phyloP scores from a whole-genome alignment of 2,113 vertebrate species.

The Nothoprocta perdicaria region DNA sequence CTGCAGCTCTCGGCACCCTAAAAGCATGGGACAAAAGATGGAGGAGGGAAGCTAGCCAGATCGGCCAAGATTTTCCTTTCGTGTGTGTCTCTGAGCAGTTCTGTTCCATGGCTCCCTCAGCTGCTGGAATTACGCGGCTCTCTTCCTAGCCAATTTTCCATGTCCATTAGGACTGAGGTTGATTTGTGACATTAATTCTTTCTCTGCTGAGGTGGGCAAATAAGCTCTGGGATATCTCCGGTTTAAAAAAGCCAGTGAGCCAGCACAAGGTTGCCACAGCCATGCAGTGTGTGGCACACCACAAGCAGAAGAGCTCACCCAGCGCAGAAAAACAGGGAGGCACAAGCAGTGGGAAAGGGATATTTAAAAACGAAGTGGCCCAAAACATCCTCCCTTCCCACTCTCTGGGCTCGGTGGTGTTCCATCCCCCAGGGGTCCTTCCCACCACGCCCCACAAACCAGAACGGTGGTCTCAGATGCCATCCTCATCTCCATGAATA shows the following conservation, averaged over 20 bases:
- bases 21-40: constrained; percentile 3
- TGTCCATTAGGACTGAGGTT: background rate
- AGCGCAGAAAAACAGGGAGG: background rate
- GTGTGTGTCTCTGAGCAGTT: constrained; percentile 12
- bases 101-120: background rate
- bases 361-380: background rate
- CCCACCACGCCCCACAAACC: background rate
- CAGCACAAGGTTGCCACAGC: background rate
- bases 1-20: background rate
- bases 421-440: background rate
- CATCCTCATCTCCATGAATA: background rate
- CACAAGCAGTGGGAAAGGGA: background rate
- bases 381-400: background rate
- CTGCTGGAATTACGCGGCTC: background rate
- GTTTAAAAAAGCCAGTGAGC: background rate
- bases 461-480: background rate
- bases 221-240: background rate
- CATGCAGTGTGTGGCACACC: background rate
- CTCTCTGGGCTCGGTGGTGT: background rate
- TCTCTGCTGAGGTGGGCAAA: constrained; percentile 16
- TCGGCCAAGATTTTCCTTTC: background rate
- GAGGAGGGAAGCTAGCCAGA: background rate
- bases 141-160: constrained; percentile 38
- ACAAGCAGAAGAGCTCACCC: rapidly evolving
- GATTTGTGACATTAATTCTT: constrained; percentile 22